Evolutionary conservation across 2,113 vertebrate genomes (phyloP), one percentile per base, ranked within the genome.

Genomic region (Cyanoramphus novaezelandiae): DNA sequence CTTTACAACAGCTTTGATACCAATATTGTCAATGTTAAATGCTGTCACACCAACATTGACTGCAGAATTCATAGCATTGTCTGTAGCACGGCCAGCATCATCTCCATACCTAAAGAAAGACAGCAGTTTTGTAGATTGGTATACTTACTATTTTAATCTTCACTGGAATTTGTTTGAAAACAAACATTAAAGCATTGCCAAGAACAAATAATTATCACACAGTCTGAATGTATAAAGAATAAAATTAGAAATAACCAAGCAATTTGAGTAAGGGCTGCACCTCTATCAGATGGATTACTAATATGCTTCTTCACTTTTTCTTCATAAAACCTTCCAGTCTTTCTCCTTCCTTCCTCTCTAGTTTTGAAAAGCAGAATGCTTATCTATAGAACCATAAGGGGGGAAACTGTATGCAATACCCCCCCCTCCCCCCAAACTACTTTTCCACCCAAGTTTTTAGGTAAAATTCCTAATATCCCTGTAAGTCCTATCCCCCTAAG

Each of bases 1-100:
- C 96, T 99, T 99, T 94, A 99, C 99, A 81, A 99, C 97, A 29
- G 99, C 99, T 97, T 99, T 99, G 97, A 99, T 97, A 64, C 99
- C 99, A 64, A 99, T 98, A 97, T 99, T 98, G 92, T 99, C 98
- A 39, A 99, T 99, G 93, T 99, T 99, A 98, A 99, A 99, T 49
- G 99, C 99, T 43, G 99, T 98, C 91, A 99, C 59, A 12, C 99
- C 99, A 60, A 99, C 97, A 63, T 99, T 99, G 96, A 99, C 98
- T 86, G 99, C 99, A 68, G 99, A 99, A 96, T 99, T 99, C 95
- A 99, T 92, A 2, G 99, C 99, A 0, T 98, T 86, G 76, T 99
- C 99, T 9, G 99, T 99, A 88, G 99, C 99, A 63, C 98, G 98
- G 71, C 99, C 99, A 6, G 98, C 99, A 31, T 98, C 99, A 6